phyloP scores from a whole-genome alignment of 2,113 vertebrate genomes.

The Xiphorhynchus elegans region DNA sequence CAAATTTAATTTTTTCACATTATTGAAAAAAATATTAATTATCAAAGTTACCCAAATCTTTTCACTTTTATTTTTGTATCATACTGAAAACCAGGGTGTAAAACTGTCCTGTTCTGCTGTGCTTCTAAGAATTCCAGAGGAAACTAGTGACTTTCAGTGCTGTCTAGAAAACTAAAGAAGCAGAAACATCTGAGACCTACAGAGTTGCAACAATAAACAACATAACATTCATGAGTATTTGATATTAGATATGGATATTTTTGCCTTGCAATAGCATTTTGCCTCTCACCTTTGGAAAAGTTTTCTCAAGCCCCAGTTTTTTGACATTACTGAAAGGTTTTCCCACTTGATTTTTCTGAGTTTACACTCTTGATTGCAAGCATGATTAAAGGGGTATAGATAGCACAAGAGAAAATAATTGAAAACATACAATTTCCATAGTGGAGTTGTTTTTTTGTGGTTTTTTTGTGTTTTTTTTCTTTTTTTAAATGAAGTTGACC shows the following conservation, averaged over 20 bases:
- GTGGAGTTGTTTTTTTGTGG: rapidly evolving
- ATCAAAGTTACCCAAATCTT: background rate
- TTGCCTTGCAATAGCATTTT: background rate
- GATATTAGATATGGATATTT: background rate
- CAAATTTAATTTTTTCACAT: background rate
- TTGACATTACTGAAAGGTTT: background rate
- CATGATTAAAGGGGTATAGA: background rate
- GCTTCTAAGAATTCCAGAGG: background rate
- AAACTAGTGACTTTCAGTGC: background rate
- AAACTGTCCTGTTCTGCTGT: background rate
- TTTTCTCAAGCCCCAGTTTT: background rate
- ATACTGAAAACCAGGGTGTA: background rate
- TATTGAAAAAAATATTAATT: background rate
- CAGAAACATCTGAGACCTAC: background rate
- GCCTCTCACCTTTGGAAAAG: background rate
- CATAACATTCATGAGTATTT: background rate
- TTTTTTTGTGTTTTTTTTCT: background rate
- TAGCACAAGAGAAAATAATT: background rate
- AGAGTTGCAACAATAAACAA: background rate
- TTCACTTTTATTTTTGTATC: background rate
- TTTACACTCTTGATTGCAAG: background rate
- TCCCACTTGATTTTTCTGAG: background rate
- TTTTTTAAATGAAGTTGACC: background rate
- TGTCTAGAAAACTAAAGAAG: background rate
- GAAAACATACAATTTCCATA: background rate